Conservation (phyloP, 64 coral and sea anemone species). For the Actinia equina region DNA sequence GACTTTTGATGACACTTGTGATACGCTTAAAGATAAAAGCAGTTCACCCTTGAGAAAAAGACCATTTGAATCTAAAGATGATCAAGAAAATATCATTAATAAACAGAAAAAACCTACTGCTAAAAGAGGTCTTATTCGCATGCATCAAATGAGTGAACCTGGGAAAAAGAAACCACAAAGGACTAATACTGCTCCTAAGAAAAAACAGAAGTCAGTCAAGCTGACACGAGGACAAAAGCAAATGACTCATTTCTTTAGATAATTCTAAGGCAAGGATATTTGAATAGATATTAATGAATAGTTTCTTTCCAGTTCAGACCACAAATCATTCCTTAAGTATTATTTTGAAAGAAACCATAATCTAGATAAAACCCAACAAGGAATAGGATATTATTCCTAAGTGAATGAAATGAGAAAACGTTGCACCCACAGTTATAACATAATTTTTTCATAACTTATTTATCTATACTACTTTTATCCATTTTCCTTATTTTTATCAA, state of each 20-base stretch:
- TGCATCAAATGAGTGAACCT: not conserved
- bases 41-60: conserved; percentile 41
- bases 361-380: too few relatives aligned
- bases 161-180: conserved; percentile 24
- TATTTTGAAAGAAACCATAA: too few relatives aligned
- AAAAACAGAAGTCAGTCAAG: conserved; percentile 23
- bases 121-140: not conserved
- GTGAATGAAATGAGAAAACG: too few relatives aligned
- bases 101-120: not conserved
- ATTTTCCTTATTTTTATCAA: too few relatives aligned
- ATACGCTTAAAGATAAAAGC: not conserved
- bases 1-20: not conserved
- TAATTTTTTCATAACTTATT: too few relatives aligned
- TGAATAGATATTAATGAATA: too few relatives aligned
- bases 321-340: too few relatives aligned
- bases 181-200: not conserved
- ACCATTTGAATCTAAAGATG: conserved; percentile 28
- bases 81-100: conserved; percentile 40
- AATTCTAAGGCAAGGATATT: not conserved
- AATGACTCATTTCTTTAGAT: conserved; percentile 56
- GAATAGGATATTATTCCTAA: too few relatives aligned
- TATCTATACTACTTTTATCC: too few relatives aligned
- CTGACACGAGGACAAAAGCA: conserved; percentile 48
- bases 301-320: too few relatives aligned
- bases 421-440: too few relatives aligned